Conservation (phyloP, 2,888 invertebrate genomes). For the Latrodectus hesperus region DNA sequence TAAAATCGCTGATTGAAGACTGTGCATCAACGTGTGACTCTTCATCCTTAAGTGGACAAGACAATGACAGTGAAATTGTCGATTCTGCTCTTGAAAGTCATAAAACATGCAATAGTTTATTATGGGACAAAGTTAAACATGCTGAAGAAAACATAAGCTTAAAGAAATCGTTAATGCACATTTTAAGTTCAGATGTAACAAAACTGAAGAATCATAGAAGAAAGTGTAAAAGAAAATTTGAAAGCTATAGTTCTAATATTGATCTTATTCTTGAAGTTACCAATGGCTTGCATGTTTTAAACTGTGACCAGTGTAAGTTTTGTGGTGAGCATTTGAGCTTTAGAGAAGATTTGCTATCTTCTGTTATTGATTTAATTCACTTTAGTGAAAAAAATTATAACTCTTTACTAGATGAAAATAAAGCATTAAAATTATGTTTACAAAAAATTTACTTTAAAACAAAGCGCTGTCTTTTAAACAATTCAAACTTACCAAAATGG, state of each 20-base stretch:
- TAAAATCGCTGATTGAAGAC: slow-evolving; percentile 63
- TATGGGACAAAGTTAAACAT: slow-evolving; percentile 57
- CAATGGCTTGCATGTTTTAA: slow-evolving; percentile 58
- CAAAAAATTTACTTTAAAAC: slow-evolving; percentile 62
- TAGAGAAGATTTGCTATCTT: slow-evolving; percentile 55
- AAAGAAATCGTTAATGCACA: slow-evolving; percentile 57
- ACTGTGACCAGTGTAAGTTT: slow-evolving; percentile 56
- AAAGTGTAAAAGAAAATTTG: slow-evolving; percentile 38
- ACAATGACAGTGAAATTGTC: slow-evolving; percentile 63
- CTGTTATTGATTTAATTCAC: slow-evolving; percentile 62
- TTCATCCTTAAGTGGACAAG: slow-evolving; percentile 53
- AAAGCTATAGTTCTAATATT: slow-evolving; percentile 40
- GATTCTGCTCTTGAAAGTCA: slow-evolving; percentile 65
- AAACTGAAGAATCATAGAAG: slow-evolving; percentile 46
- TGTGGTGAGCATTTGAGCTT: slow-evolving; percentile 58
- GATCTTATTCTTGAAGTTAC: slow-evolving; percentile 63
- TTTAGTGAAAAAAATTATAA: slow-evolving; percentile 61
- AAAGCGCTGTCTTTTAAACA: slow-evolving; percentile 56
- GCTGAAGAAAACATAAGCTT: slow-evolving; percentile 61
- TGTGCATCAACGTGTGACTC: slow-evolving; percentile 57
- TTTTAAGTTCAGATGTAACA: slow-evolving; percentile 47
- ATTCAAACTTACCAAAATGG: slow-evolving; percentile 21
- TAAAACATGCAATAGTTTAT: slow-evolving; percentile 57
- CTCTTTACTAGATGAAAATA: slow-evolving; percentile 52
- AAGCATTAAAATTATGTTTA: slow-evolving; percentile 48